Percentiles rank a stretch among this genome's conserved stretches.
Evolutionary conservation across 2,888 invertebrate species (phyloP).

Genomic region (Rosalia funebris): DNA sequence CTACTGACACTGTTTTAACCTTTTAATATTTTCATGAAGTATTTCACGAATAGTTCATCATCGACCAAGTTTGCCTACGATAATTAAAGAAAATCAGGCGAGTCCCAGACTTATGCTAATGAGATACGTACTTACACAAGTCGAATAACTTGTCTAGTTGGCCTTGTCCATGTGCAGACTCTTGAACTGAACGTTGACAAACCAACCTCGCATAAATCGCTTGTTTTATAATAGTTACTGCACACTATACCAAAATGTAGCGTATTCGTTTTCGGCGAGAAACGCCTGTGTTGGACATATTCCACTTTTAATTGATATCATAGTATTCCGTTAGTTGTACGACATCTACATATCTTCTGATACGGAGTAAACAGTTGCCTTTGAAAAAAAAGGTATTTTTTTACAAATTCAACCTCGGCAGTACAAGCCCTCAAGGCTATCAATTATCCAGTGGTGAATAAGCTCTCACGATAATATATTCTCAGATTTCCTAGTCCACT

Average conservation of each 20-base stretch:
- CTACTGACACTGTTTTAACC: too few species aligned
- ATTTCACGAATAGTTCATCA: background rate
- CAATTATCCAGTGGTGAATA: background rate
- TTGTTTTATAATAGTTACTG: constrained; percentile 1
- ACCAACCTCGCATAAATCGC: constrained; percentile 39
- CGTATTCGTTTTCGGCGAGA: too few species aligned
- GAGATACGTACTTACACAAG: constrained; percentile 47
- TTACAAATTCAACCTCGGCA: background rate
- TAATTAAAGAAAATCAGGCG: constrained; percentile 16
- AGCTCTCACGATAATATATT: background rate
- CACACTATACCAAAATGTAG: too few species aligned
- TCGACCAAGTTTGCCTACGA: constrained; percentile 14
- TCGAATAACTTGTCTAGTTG: constrained; percentile 54
- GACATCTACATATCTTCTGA: too few species aligned
- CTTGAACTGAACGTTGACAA: constrained; percentile 48
- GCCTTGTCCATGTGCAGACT: constrained; percentile 54
- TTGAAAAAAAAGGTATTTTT: too few species aligned
- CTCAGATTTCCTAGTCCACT: background rate
- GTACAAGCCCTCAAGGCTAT: background rate
- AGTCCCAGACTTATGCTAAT: constrained; percentile 51
- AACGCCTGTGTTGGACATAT: too few species aligned
- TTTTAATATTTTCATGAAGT: too few species aligned
- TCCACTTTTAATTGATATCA: too few species aligned
- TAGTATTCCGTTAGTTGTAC: background rate
- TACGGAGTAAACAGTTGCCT: too few species aligned